Base-by-base conservation (phyloP, 2,888 invertebrate genomes). In the Ormyrus labotus region DNA sequence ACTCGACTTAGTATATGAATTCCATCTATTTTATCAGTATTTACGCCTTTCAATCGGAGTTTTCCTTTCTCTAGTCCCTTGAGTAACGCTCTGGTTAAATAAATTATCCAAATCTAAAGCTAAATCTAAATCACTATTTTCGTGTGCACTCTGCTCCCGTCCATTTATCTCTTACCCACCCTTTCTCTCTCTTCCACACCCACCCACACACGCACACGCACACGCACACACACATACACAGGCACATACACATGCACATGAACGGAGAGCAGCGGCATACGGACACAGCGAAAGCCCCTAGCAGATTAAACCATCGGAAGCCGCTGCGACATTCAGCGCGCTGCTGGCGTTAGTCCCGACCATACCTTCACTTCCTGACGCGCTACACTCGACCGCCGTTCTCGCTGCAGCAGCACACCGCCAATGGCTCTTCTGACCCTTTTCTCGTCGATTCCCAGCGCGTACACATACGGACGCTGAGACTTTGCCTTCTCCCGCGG, bases 301-400 rank as follows among this genome's bases (percentile, higher is more conserved):
- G 82, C 84, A 85, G 87, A 89, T 89, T 89, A 88, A 88, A 87
- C 85, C 87, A 85, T 88, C 85, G 84, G 80, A 84, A 84, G 84
- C 83, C 83, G 81, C 82, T 83, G 84, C 83, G 85, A 87, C 86
- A 85, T 84, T 82, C 85, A 84, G 83, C 8, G 63, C 85, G 81
- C 34, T 53, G 11, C 8, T 6, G 67, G 61, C 82, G 34, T 34
- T 34, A 34, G 34, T 2, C 34, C 34, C 34, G 34, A 2, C 34
- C 34, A 34, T 34, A 34, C 34, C 34, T 34, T 34, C 34, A 2
- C 85, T 83, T 83, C 84, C 85, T 84, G 13, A 34, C 34, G 34
- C 34, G 55, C 81, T 84, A 73, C 80, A 79, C 11, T 34, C 34
- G 34, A 34, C 34, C 34, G 2, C 34, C 2, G 34, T 34, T 13